Evolutionary conservation across 1,140 invertebrate species (phyloP), one percentile per base, ranked within the genome.

Genomic region (Paraescarpia echinospica): DNA sequence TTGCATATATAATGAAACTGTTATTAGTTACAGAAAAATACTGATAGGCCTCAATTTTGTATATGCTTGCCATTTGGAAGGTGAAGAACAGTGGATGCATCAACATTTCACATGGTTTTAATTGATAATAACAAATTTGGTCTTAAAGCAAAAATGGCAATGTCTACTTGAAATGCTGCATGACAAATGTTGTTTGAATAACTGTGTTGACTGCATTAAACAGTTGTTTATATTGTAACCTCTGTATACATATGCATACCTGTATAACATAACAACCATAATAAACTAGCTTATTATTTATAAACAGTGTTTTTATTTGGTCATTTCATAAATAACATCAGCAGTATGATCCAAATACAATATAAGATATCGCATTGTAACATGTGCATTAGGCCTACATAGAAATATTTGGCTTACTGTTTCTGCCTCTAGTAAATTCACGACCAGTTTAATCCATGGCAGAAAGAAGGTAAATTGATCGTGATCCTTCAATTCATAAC

Each of bases 241-340:
- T 27, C 59, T 27, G 22, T 77, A 77, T 77, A 77, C 41, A 41
- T 12, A 41, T 77, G 59, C 59, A 77, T 77, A 77, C 41, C 4
- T 77, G 59, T 77, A 77, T 77, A 77, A 77, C 22, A 18, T 77
- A 77, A 27, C 59, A 77, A 77, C 22, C 59, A 77, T 77, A 77
- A 77, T 77, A 77, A 77, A 77, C 59, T 77, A 77, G 59, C 59
- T 77, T 77, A 77, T 77, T 77, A 77, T 77, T 77, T 77, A 77
- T 77, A 77, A 77, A 77, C 14, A 77, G 18, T 77, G 9, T 77
- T 77, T 77, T 22, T 77, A 12, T 77, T 77, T 51, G 8, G 48
- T 51, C 18, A 51, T 18, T 51, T 51, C 48, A 51, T 18, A 51
- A 51, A 51, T 9, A 51, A 51, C 48, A 27, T 77, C 59, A 77